Evolutionary conservation across 1,140 invertebrate species (phyloP), one percentile per base, ranked within the genome.

Genomic region (Drosophila elegans): DNA sequence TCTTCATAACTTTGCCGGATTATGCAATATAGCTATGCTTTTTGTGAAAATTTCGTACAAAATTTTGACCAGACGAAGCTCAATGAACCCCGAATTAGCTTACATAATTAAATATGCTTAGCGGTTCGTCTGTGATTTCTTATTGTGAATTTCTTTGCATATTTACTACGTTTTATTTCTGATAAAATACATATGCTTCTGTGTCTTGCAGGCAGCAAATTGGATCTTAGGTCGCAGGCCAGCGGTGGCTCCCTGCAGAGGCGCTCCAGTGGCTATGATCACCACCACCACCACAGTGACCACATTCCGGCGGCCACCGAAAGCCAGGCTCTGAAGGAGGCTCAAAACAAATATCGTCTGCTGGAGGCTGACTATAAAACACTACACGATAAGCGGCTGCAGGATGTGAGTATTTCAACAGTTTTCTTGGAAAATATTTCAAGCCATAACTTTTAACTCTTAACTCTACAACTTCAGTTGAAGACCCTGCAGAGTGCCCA

Each of bases 401-500:
- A 96, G 80, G 96, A 97, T 93, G 94, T 96, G 91, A 95, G 95
- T 51, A 9, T 12, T 16, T 9, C 0, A 6, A 9, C 12, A 6
- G 29, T 3, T 2, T 9, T 29, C 9, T 7, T 3, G 3, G 0
- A 3, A 53, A 0, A 9, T 21, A 21, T 21, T 21, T 1, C 16
- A 21, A 21, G 16, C 16, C 1, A 21, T 21, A 21, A 21, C 16
- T 21, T 21, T 21, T 21, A 21, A 21, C 16, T 21, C 16, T 21
- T 21, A 21, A 21, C 16, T 21, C 16, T 21, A 21, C 2, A 13
- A 9, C 64, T 74, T 0, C 38, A 96, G 95, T 90, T 97, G 6
- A 96, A 96, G 91, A 94, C 95, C 4, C 92, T 96, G 3, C 96
- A 97, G 92, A 94, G 96, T 62, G 95, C 96, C 5, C 96, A 97